Evolutionary conservation across 2,888 invertebrate genomes (phyloP).

Genomic region (Pyrrhosoma nymphula): DNA sequence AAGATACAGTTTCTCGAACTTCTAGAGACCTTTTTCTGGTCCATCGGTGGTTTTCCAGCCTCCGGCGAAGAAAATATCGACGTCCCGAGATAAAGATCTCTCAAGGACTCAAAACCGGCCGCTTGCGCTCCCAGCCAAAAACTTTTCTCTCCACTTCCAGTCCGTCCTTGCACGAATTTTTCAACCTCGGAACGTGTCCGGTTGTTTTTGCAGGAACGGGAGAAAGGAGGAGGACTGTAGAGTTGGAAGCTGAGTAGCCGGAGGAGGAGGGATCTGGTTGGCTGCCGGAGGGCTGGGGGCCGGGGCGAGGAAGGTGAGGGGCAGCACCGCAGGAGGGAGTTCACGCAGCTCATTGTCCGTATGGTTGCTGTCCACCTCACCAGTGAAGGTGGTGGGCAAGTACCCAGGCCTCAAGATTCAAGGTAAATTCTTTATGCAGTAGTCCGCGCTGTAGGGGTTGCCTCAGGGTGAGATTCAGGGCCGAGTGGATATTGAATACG

Average conservation of each 20-base stretch:
- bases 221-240: background rate
- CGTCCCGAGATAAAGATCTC: background rate
- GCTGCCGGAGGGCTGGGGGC: background rate
- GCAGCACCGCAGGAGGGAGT: background rate
- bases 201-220: background rate
- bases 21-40: background rate
- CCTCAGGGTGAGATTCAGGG: background rate
- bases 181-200: background rate
- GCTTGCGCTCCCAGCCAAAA: background rate
- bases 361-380: background rate
- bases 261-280: background rate
- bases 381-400: background rate
- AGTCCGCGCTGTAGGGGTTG: background rate
- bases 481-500: background rate
- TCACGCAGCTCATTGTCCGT: background rate
- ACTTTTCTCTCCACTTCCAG: background rate
- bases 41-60: background rate
- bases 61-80: background rate
- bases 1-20: background rate
- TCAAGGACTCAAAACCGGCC: constrained; percentile 15
- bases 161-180: background rate
- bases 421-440: background rate
- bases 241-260: background rate
- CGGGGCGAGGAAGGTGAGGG: no score
- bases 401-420: background rate